phyloP scores from a whole-genome alignment of 2,888 invertebrate genomes.

The Chrysotoxum bicinctum region DNA sequence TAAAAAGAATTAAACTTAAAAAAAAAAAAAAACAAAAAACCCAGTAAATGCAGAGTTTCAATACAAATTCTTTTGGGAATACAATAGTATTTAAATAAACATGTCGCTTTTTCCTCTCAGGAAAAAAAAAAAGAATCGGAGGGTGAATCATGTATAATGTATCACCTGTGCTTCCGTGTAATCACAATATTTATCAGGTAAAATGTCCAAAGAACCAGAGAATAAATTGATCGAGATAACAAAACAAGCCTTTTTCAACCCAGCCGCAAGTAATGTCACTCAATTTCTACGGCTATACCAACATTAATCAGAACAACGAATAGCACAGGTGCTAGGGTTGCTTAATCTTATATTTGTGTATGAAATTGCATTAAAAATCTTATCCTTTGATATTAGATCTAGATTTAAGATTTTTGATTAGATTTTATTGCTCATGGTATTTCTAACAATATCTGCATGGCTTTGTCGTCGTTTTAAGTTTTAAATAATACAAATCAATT shows the following conservation, averaged over 20 bases:
- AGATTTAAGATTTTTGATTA: no score
- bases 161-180: not conserved
- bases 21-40: no score
- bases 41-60: no score
- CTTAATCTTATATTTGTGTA: no score
- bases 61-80: no score
- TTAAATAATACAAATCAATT: no score
- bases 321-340: not conserved
- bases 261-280: not conserved
- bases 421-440: no score
- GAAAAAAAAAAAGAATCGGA: not conserved
- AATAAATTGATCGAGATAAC: not conserved
- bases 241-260: not conserved
- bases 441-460: no score
- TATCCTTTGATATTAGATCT: no score
- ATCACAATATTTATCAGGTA: not conserved
- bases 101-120: not conserved
- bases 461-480: no score
- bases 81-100: not conserved
- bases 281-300: not conserved
- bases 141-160: not conserved
- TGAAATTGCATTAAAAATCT: no score
- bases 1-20: no score
- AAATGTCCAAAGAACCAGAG: not conserved
- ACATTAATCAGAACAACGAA: not conserved